A percentile compares a stretch with the other conserved stretches of the same genome.
phyloP scores from a whole-genome alignment of 2,113 vertebrate genomes.

The Coturnix japonica region DNA sequence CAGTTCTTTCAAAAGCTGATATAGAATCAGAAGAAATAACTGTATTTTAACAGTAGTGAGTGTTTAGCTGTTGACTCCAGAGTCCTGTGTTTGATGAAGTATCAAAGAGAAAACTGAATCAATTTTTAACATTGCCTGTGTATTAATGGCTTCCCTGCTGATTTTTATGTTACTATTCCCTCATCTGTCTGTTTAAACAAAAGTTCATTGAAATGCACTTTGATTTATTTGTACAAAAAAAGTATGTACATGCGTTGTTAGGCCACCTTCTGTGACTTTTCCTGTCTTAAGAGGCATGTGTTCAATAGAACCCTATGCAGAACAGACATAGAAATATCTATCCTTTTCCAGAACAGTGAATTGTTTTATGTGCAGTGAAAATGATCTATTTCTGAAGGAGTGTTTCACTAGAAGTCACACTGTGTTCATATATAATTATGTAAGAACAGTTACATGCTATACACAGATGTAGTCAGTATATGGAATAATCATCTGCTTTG shows the following conservation, averaged over 20 bases:
- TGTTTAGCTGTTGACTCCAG: not conserved
- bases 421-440: not conserved
- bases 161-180: conserved; percentile 35
- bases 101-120: not conserved
- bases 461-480: not conserved
- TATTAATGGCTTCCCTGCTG: not conserved
- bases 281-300: not conserved
- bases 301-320: not conserved
- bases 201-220: not conserved
- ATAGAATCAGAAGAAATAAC: not conserved
- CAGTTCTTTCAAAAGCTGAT: not conserved
- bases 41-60: not conserved
- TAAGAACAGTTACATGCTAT: not conserved
- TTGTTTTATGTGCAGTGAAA: not conserved
- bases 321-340: not conserved
- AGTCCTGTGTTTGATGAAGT: conserved; percentile 1
- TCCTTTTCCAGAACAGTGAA: fast-evolving
- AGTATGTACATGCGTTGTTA: not conserved
- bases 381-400: not conserved
- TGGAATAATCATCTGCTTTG: not conserved
- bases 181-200: not conserved
- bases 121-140: not conserved
- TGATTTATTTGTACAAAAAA: conserved; percentile 19
- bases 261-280: not conserved
- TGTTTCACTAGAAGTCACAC: not conserved